A percentile compares a stretch with the other conserved stretches of the same genome.
Conservation (phyloP, 2,113 vertebrate genomes). For the Lycocorax pyrrhopterus region DNA sequence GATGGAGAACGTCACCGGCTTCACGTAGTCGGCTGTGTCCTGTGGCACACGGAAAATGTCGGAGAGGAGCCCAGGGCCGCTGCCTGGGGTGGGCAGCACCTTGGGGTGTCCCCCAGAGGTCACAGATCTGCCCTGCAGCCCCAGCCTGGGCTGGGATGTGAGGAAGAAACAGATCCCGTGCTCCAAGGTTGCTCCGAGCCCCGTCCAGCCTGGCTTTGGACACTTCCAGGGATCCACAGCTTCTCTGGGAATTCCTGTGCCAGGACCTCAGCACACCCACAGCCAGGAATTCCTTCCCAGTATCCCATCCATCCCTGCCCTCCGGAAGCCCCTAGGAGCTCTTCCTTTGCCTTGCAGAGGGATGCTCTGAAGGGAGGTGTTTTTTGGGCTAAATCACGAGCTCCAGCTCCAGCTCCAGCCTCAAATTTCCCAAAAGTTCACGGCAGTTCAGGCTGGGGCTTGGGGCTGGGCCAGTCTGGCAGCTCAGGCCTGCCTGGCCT, state of each 20-base stretch:
- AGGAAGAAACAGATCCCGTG: rapidly evolving
- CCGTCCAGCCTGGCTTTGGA: neutral
- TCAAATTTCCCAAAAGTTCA: slow-evolving; percentile 18
- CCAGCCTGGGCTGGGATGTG: rapidly evolving
- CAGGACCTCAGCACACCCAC: neutral
- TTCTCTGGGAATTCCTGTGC: neutral
- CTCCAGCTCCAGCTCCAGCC: neutral
- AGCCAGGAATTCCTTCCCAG: neutral
- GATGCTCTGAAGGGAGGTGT: neutral
- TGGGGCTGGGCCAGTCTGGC: slow-evolving; percentile 13
- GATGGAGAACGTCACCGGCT: slow-evolving; percentile 85
- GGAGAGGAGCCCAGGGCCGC: neutral
- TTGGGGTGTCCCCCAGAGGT: neutral
- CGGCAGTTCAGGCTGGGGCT: neutral
- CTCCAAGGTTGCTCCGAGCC: neutral
- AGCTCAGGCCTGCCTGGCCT: neutral
- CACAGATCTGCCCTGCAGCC: neutral
- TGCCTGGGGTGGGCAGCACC: neutral
- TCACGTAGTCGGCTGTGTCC: slow-evolving; percentile 93
- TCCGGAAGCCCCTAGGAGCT: no score
- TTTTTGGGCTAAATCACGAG: neutral
- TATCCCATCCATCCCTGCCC: neutral
- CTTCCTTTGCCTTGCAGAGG: neutral
- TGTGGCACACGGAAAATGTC: neutral
- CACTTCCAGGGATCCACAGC: neutral